These are phyloP conservation scores for Centropus unirufus DNA, from an alignment of 2,113 vertebrate species.

Conservation along the genomic window DNA sequence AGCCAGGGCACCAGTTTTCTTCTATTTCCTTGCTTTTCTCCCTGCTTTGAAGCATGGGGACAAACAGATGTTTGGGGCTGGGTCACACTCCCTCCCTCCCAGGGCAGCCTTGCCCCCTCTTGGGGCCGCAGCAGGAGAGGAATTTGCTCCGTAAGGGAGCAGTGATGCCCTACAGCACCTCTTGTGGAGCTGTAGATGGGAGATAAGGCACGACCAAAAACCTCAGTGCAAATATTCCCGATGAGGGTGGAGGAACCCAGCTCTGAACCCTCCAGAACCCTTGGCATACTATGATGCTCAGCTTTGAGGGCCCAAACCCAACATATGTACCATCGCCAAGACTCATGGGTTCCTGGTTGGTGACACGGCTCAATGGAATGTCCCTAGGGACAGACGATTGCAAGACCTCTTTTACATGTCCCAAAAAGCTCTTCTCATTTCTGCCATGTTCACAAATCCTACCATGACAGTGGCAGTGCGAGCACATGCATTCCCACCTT, in stretches of 20 bases:
- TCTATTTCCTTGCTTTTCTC: neutral
- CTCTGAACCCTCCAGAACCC: neutral
- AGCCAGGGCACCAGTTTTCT: neutral
- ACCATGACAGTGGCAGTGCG: fast-evolving
- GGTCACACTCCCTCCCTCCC: neutral
- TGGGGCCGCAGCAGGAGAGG: neutral
- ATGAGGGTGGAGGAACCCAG: neutral
- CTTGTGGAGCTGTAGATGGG: neutral
- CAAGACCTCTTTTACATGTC: neutral
- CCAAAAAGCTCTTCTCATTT: neutral
- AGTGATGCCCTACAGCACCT: neutral
- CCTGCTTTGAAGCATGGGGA: neutral
- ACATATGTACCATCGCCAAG: no score
- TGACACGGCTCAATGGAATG: neutral
- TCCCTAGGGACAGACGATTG: fast-evolving
- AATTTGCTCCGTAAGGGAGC: neutral
- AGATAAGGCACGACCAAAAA: neutral
- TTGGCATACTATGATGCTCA: fast-evolving
- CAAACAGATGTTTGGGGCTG: neutral
- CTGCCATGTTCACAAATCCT: fast-evolving
- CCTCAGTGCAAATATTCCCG: neutral
- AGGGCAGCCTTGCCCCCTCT: neutral
- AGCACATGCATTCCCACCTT: fast-evolving
- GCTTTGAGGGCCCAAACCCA: neutral
- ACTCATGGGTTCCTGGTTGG: fast-evolving